A percentile compares a stretch with the other conserved stretches of the same genome.
Conservation (phyloP, 2,888 invertebrate species). For the Metellina segmentata region DNA sequence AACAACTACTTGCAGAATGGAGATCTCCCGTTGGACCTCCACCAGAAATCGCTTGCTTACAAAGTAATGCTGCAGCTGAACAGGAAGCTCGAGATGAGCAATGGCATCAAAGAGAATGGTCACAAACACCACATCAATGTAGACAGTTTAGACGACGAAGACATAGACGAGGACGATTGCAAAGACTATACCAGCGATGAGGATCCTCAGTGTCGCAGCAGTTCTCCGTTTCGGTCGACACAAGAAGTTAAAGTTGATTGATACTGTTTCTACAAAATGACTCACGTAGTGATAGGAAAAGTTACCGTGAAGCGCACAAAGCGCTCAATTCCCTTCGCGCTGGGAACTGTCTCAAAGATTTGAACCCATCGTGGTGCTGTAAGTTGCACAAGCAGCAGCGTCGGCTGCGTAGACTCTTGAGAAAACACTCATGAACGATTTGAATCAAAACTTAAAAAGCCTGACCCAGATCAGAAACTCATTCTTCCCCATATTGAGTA, state of each 20-base stretch:
- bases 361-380: constrained; percentile 21
- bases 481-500: not conserved
- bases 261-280: not conserved
- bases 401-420: constrained; percentile 22
- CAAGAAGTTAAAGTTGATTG: constrained; percentile 73
- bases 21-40: constrained; percentile 40
- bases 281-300: constrained; percentile 50
- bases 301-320: constrained; percentile 44
- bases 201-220: constrained; percentile 44
- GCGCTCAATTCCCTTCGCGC: constrained; percentile 12
- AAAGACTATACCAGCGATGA: constrained; percentile 70
- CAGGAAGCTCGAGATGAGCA: constrained; percentile 60
- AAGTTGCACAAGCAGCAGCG: constrained; percentile 23
- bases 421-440: constrained; percentile 19
- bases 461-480: not conserved
- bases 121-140: constrained; percentile 63
- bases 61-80: constrained; percentile 70
- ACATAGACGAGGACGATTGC: constrained; percentile 54
- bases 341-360: constrained; percentile 7
- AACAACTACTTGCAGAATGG: constrained; percentile 78
- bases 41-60: constrained; percentile 56
- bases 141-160: constrained; percentile 67
- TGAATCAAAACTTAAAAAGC: constrained; percentile 43
- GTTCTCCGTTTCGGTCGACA: constrained; percentile 46
- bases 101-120: constrained; percentile 70